A percentile compares a stretch with the other conserved stretches of the same genome.
Evolutionary conservation across 2,888 invertebrate species (phyloP).

Genomic region (Cerastis leucographa): DNA sequence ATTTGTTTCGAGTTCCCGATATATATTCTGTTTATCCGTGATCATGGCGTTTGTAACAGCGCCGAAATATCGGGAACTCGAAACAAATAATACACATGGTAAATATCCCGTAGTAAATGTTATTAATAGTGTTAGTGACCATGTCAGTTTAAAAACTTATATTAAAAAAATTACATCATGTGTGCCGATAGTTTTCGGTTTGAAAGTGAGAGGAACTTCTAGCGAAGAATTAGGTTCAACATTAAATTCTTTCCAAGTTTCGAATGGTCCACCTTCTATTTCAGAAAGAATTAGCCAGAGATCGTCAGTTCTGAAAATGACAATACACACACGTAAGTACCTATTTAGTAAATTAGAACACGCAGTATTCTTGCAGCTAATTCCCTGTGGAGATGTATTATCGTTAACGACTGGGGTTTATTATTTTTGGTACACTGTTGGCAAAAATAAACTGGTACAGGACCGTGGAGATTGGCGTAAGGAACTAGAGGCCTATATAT

Average conservation of each 20-base stretch:
- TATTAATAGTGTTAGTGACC: too few relatives aligned
- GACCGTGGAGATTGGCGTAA: too few relatives aligned
- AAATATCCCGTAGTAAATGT: too few relatives aligned
- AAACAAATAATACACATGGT: too few relatives aligned
- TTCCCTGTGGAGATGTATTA: neutral
- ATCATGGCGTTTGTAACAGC: too few relatives aligned
- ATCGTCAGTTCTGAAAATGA: slow-evolving; percentile 81
- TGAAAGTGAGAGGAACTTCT: slow-evolving; percentile 84
- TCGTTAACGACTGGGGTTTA: neutral
- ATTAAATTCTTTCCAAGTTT: slow-evolving; percentile 82
- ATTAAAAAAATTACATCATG: slow-evolving; percentile 83
- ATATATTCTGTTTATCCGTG: too few relatives aligned
- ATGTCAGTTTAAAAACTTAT: too few relatives aligned
- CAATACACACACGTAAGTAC: neutral
- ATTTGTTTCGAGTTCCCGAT: too few relatives aligned
- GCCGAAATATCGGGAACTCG: too few relatives aligned
- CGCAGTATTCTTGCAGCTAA: neutral
- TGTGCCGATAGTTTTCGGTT: slow-evolving; percentile 82
- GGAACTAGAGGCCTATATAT: too few relatives aligned
- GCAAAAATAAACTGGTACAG: neutral
- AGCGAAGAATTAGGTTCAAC: slow-evolving; percentile 84
- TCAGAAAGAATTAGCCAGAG: slow-evolving; percentile 84
- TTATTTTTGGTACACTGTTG: neutral
- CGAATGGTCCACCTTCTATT: slow-evolving; percentile 82
- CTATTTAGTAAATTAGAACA: neutral